These are phyloP conservation scores for Dreissena rostriformis DNA, from an alignment of 1,140 invertebrate species.

Conservation along the genomic window DNA sequence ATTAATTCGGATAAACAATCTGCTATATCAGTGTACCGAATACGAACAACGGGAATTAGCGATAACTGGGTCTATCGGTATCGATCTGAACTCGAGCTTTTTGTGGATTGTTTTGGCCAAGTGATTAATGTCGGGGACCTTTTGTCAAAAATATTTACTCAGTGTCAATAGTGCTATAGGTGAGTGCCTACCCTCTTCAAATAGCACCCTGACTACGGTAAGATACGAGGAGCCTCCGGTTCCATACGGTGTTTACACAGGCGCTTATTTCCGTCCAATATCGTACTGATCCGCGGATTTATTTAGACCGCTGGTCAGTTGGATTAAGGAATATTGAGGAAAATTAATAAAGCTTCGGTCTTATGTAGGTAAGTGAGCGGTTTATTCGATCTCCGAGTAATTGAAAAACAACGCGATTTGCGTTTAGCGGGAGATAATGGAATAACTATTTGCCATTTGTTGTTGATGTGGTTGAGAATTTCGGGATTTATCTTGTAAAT, in stretches of 20 bases:
- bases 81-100: background rate
- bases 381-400: background rate
- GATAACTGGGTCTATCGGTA: background rate
- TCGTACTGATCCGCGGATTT: background rate
- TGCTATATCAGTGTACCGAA: no score
- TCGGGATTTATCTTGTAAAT: slow-evolving; percentile 6
- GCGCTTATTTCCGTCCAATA: slow-evolving; percentile 19
- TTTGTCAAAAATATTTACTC: slow-evolving; percentile 45
- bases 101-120: slow-evolving; percentile 34
- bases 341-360: background rate
- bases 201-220: slow-evolving; percentile 47
- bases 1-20: no score
- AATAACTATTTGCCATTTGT: no score
- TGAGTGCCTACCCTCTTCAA: slow-evolving; percentile 39
- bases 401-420: background rate
- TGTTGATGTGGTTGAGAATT: no score
- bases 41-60: no score
- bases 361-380: background rate
- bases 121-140: slow-evolving; percentile 24
- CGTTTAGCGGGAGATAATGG: no score
- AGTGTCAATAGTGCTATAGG: slow-evolving; percentile 49
- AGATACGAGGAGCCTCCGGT: slow-evolving; percentile 9
- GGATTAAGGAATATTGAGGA: background rate
- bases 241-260: slow-evolving; percentile 16
- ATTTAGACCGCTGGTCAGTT: background rate